Evolutionary conservation across 2,113 vertebrate species (phyloP), one percentile per base, ranked within the genome.

Genomic region (Hemiprocne comata): DNA sequence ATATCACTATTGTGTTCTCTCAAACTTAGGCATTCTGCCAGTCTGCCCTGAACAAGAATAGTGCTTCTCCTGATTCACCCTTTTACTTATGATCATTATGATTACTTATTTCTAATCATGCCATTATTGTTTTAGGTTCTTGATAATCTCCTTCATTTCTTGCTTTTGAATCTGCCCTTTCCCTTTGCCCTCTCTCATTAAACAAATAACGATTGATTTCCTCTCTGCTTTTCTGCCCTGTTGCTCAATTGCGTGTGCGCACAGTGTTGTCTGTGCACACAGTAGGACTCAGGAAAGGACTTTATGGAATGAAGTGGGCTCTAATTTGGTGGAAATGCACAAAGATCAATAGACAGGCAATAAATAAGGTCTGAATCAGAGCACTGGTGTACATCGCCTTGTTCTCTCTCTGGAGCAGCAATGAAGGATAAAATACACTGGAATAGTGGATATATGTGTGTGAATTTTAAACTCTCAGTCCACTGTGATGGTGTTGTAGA

Each of bases 381-480:
- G 23, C 19, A 61, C 2, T 0, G 1, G 0, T 25, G 9, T 31
- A 13, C 5, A 31, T 16, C 10, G 15, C 7, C 17, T 67, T 50
- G 13, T 31, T 54, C 25, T 86, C 26, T 57, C 34, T n/a, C 46
- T n/a, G 11, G 4, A 66, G 18, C 44, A 89, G 16, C 2, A 3
- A 13, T 26, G 62, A 44, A 83, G 9, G 16, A 51, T 50, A 58
- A 82, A 71, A 85, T 31, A 34, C 5, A 19, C 5, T 13, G 34
- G 11, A 81, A 38, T 71, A 23, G 13, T 16, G 17, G 29, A 28
- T 17, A 1, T 12, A 5, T 12, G 6, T 42, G 4, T 54, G 6
- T 34, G 11, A 61, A n/a, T 72, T 81, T 84, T 42, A 81, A 84
- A 34, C 13, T 33, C 38, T 26, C 16, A 20, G 3, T 21, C 23